Conservation (phyloP, 2,888 invertebrate genomes). For the Caenorhabditis imperialis region DNA sequence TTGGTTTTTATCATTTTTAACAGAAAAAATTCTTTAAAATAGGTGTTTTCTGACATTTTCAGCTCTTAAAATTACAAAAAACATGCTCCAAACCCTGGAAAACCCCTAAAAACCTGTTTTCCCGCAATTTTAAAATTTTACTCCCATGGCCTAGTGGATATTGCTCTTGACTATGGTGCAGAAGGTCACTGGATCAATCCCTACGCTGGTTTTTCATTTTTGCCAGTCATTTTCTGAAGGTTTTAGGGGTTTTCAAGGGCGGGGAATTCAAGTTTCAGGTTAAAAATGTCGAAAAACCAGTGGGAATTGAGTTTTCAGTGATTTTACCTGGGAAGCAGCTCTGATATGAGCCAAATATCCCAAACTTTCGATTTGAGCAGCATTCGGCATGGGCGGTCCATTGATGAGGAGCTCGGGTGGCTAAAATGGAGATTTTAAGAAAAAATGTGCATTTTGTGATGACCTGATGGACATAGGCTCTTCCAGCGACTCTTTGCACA, state of each 20-base stretch:
- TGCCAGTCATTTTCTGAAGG: no score
- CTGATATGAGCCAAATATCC: conserved; percentile 61
- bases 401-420: conserved; percentile 58
- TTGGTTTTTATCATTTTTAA: no score
- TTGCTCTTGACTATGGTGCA: no score
- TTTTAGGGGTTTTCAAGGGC: background rate
- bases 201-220: no score
- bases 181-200: no score
- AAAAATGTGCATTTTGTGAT: conserved; percentile 1
- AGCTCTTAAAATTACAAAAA: background rate
- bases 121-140: no score
- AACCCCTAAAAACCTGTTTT: no score
- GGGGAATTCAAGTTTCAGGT: background rate
- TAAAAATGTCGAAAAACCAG: background rate
- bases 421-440: conserved; percentile 27
- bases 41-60: no score
- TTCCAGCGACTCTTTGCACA: conserved; percentile 53
- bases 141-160: no score
- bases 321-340: conserved; percentile 49
- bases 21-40: no score
- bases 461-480: conserved; percentile 58
- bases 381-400: conserved; percentile 58
- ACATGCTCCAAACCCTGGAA: no score
- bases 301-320: background rate
- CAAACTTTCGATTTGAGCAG: conserved; percentile 47